Base-by-base conservation (phyloP, 2,113 vertebrate genomes). In the Monopterus albus region DNA sequence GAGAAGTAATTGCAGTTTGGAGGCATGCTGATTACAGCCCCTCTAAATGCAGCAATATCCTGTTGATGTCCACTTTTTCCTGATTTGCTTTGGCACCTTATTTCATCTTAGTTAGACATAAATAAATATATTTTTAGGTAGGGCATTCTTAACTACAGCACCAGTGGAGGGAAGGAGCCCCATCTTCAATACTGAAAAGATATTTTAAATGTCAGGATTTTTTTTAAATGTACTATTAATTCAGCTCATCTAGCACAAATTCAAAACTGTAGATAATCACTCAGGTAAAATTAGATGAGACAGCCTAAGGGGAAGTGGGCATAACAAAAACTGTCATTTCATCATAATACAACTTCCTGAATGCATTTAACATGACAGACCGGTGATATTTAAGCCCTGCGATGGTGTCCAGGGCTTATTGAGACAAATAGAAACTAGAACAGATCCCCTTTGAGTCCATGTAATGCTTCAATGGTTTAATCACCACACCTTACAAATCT, bases 1-100 rank as follows among this genome's bases (percentile, higher is more conserved):
- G 59, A 79, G 71, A 46, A 63, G 81, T 86, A 84, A 85, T 82
- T 87, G 65, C 71, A 83, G 65, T 73, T 75, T 70, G 46, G 67
- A 75, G 29, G 50, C 47, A 38, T 63, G 60, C 33, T 73, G 55
- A 83, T 83, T 85, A 66, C 56, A 75, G 63, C 33, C 25, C 57
- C 58, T 31, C 67, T 40, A 40, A 78, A 52, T 11, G 6, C 36
- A 68, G 47, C 65, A 43, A 66, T 29, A 13, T 42, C 65, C 39
- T 10, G 6, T 17, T 51, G 69, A 66, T 57, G 40, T 42, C 17
- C 55, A 51, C 57, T 68, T 66, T 17, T 14, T 60, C 57, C 43
- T 89, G 74, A 86, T 87, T 78, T 78, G 68, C 35, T 89, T 49
- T 77, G 79, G 72, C 79, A 81, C 29, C 31, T 64, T 47, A 40